Base-by-base conservation (phyloP, 2,113 vertebrate genomes). In the Pangasianodon gigas region DNA sequence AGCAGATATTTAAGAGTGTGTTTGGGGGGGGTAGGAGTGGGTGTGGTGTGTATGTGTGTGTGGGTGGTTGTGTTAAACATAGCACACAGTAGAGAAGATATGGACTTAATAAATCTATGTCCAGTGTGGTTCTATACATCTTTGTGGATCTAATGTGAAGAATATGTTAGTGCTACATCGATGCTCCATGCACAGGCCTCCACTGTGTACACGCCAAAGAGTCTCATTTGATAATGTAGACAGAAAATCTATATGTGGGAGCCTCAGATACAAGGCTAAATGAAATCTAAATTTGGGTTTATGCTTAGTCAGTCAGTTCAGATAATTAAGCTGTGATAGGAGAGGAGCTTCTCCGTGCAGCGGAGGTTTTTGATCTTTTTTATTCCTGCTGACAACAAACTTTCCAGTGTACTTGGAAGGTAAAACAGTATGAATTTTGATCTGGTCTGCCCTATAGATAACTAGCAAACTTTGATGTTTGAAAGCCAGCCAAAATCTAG, bases 281-380 rank as follows among this genome's bases (percentile, higher is more conserved):
- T 91, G 86, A 92, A 95, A 95, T 95, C 94, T 93, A 94, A 92
- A 94, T 90, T 90, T 93, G 88, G 37, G 89, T 91, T 94, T 95
- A 92, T 95, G 95, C 95, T 95, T 94, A 94, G 92, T 95, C 95
- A 93, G 93, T 91, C 88, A 89, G 80, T 95, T 94, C 90, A 91
- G 92, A 93, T 95, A 95, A 96, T 95, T 95, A 92, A 94, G 91
- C 88, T 37, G 89, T 89, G 93, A 95, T 95, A 94, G 93, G 90
- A 95, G 93, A 88, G 94, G 80, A 91, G 92, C 92, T 92, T 93
- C 91, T 91, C 92, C 90, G 92, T 90, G 90, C 92, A 93, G 91
- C 93, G 91, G 87, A 85, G 92, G 88, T 91, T 95, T 95, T 92
- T 92, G 89, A 94, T 91, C 77, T 84, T 58, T 51, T 67, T 71